Conservation (phyloP, 2,888 invertebrate species). For the Caenorhabditis drosophilae region DNA sequence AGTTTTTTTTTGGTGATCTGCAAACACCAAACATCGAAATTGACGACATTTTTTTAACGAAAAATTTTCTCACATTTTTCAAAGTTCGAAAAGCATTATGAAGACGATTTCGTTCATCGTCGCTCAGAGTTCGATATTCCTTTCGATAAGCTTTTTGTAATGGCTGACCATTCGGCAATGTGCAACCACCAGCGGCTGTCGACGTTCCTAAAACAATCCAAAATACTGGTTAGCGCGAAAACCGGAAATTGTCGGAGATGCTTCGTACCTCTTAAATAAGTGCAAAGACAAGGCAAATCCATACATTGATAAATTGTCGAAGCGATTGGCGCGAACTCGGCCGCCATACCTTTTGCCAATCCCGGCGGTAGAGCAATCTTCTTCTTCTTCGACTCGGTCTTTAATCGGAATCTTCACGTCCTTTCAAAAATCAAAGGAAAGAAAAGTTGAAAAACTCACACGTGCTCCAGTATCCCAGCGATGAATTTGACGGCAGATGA, state of each 20-base stretch:
- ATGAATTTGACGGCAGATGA: slow-evolving; percentile 62
- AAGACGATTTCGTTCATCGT: slow-evolving; percentile 59
- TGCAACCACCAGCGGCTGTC: slow-evolving; percentile 33
- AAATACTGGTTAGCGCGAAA: no score
- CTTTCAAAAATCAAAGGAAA: slow-evolving; percentile 18
- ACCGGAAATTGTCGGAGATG: no score
- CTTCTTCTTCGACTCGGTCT: slow-evolving; percentile 51
- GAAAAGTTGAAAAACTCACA: slow-evolving; percentile 29
- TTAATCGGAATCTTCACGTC: no score
- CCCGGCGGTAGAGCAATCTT: slow-evolving; percentile 60
- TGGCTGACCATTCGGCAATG: slow-evolving; percentile 48
- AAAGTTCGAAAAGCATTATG: slow-evolving; percentile 36
- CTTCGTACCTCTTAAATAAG: slow-evolving; percentile 62
- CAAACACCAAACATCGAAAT: no score
- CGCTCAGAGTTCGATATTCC: slow-evolving; percentile 64
- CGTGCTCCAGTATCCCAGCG: slow-evolving; percentile 63
- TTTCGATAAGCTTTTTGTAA: slow-evolving; percentile 48
- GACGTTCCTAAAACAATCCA: no score
- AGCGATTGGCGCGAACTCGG: slow-evolving; percentile 62
- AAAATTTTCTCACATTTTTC: slow-evolving; percentile 32
- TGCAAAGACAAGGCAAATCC: slow-evolving; percentile 64
- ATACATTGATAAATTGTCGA: slow-evolving; percentile 62
- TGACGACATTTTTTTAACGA: no score
- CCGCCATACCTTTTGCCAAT: slow-evolving; percentile 48
- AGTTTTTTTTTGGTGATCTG: no score